These are phyloP conservation scores for Nomada ferruginata DNA, from an alignment of 2,888 invertebrate species.

Conservation along the genomic window DNA sequence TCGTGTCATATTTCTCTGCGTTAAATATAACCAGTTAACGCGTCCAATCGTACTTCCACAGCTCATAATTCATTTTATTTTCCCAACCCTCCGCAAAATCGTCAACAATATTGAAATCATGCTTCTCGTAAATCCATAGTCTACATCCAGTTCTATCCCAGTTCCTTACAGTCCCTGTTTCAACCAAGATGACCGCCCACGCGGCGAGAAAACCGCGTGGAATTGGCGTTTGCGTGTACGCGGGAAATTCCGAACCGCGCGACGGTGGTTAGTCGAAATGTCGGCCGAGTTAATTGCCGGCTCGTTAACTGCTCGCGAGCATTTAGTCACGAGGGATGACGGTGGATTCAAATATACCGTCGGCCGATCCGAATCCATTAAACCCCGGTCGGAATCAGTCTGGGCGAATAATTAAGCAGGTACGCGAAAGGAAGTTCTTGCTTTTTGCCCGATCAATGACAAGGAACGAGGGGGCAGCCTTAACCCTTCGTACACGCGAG, in stretches of 20 bases:
- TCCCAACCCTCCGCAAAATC: too few species aligned
- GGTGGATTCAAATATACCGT: constrained; percentile 43
- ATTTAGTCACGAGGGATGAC: constrained; percentile 43
- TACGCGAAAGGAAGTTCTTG: neutral
- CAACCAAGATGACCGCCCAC: neutral
- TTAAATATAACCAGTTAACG: too few species aligned
- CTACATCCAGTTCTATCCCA: too few species aligned
- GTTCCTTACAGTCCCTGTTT: neutral
- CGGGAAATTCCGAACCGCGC: constrained; percentile 27
- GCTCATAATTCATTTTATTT: too few species aligned
- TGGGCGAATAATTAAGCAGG: constrained; percentile 27
- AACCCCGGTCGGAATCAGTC: constrained; percentile 39
- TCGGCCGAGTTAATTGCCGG: constrained; percentile 60
- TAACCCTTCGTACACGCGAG: neutral
- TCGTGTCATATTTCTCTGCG: too few species aligned
- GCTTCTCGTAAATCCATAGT: too few species aligned
- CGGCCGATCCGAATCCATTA: constrained; percentile 45
- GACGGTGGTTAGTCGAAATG: constrained; percentile 52
- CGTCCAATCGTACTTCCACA: too few species aligned
- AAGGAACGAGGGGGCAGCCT: constrained; percentile 11
- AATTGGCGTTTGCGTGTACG: constrained; percentile 13
- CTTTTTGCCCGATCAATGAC: neutral
- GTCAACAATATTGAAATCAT: too few species aligned
- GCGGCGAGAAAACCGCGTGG: neutral
- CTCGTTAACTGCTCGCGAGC: constrained; percentile 61